These are phyloP conservation scores for Limnothrissa miodon DNA, from an alignment of 2,113 vertebrate species.

Conservation along the genomic window DNA sequence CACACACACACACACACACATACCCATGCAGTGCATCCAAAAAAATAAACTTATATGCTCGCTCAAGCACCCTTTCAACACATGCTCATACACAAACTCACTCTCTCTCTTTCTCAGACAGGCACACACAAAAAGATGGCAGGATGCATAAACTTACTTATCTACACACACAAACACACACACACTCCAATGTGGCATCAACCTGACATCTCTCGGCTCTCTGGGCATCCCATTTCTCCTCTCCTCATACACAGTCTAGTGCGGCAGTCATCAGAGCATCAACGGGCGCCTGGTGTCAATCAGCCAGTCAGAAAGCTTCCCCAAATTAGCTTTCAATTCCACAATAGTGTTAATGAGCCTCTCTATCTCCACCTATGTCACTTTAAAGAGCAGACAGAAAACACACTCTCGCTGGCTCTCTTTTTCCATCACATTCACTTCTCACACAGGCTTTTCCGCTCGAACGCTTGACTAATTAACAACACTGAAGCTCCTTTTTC, in stretches of 20 bases:
- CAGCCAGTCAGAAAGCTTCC: constrained; percentile 65
- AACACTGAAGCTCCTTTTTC: constrained; percentile 70
- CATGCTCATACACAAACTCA: background rate
- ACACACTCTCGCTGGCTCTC: constrained; percentile 34
- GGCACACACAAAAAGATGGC: background rate
- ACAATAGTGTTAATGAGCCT: constrained; percentile 71
- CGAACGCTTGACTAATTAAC: constrained; percentile 81
- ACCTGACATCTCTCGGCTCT: constrained; percentile 11
- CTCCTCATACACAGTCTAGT: background rate
- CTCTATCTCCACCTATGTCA: constrained; percentile 71
- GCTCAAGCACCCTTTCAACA: constrained; percentile 31
- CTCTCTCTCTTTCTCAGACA: background rate
- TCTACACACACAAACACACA: background rate
- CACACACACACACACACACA: constrained; percentile 3
- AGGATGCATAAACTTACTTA: background rate
- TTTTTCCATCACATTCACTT: constrained; percentile 40
- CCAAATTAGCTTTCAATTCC: constrained; percentile 72
- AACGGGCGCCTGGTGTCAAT: constrained; percentile 69
- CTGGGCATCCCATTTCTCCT: background rate
- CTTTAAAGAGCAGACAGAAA: constrained; percentile 66
- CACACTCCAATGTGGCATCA: constrained; percentile 47
- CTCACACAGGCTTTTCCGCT: constrained; percentile 75
- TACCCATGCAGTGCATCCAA: constrained; percentile 1
- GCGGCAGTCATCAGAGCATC: constrained; percentile 65
- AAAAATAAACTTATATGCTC: background rate